Base-by-base conservation (phyloP, 1,140 invertebrate species). In the Heterodera carotae region DNA sequence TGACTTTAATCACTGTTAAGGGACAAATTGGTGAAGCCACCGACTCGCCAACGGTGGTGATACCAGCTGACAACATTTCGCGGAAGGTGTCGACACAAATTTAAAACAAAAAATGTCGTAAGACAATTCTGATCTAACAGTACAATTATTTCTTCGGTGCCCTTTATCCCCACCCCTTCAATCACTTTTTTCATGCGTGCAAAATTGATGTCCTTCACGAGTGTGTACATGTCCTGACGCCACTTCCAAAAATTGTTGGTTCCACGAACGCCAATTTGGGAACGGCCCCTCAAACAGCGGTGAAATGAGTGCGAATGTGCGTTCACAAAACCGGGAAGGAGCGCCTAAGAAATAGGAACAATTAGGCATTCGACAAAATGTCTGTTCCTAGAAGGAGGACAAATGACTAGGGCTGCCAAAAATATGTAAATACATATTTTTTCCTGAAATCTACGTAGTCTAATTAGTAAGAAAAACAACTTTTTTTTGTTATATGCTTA, bases 301-400 rank as follows among this genome's bases (percentile, higher is more conserved):
- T 86, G 85, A 70, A 86, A 86, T 12, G 85, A 84, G 68, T 86
- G 85, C 33, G 85, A 86, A 76, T 86, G 85, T 10, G 81, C 77
- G 74, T 86, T 87, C 3, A 86, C 76, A 76, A 86, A 86, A 33
- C 85, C 85, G 7, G 85, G 85, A 6, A 87, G 22, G 15, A 85
- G 33, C 7, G 80, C 79, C 82, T 83, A 69, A 34, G 69, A 76
- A 15, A 22, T n/a, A n/a, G n/a, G n/a, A n/a, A n/a, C n/a, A n/a
- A n/a, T n/a, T n/a, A n/a, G n/a, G n/a, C n/a, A n/a, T n/a, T n/a
- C n/a, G n/a, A n/a, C n/a, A n/a, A n/a, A n/a, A n/a, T n/a, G n/a
- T n/a, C n/a, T n/a, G n/a, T n/a, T n/a, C n/a, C n/a, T n/a, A n/a
- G n/a, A n/a, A n/a, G n/a, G n/a, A n/a, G n/a, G n/a, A n/a, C n/a